Evolutionary conservation across 2,797 vertebrate genomes (phyloP), one percentile per base, ranked within the genome.

Genomic region (Scyliorhinus canicula): DNA sequence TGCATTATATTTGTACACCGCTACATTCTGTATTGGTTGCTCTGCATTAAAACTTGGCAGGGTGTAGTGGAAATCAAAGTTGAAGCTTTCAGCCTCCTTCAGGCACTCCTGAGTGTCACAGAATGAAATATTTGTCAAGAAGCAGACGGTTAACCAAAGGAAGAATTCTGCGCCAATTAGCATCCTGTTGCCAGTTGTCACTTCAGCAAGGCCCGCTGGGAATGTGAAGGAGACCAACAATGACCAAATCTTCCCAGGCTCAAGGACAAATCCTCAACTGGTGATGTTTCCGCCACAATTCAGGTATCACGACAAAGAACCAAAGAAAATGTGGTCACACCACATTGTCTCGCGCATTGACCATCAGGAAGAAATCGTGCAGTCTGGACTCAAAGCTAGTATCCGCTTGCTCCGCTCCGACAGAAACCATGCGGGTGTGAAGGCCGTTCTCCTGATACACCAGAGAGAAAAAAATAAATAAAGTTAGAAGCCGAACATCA

Each of bases 11-110:
- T 96, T 96, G 50, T 98, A 98, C 96, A 98, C 96, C 0, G 97
- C 97, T 0, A 98, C 95, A 19, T 98, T 99, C 96, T 99, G 99
- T 93, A 99, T 98, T 0, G 96, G 96, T 74, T 97, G 96, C 2
- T 95, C 88, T 0, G 98, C 97, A 0, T 97, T 97, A 63, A 98
- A 98, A 96, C 96, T 97, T 35, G 98, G 98, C 96, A 99, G 97
- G 0, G 95, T 82, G 93, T 99, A 99, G 63, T 97, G 95, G 74
- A 99, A 95, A 0, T 98, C 97, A 95, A 98, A 99, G 97, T 99
- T 97, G 95, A 74, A 50, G 16, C 71, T 44, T 11, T 35, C 3
- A 6, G 93, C 47, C 67, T 52, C 44, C 50, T 28, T 9, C 26
- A 14, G 4, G 31, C 93, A 94, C 44, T 52, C 5, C 7, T n/a